Evolutionary conservation across 1,140 invertebrate species (phyloP).

Genomic region (Propsilocerus akamusi): DNA sequence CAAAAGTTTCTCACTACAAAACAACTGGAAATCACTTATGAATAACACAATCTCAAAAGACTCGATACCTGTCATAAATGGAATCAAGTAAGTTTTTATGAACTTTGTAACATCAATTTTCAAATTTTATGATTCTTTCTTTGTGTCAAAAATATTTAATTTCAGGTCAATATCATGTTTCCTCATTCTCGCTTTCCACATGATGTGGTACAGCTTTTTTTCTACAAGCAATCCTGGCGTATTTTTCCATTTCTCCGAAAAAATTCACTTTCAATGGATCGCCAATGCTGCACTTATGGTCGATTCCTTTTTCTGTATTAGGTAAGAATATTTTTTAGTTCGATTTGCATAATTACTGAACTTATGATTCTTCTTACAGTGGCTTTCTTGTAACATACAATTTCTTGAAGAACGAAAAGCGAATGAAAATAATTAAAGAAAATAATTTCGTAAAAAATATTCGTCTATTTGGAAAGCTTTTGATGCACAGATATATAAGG

Average conservation of each 20-base stretch:
- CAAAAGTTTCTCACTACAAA: constrained; percentile 17
- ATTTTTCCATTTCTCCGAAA: constrained; percentile 17
- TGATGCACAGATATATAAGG: constrained; percentile 21
- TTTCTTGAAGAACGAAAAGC: constrained; percentile 17
- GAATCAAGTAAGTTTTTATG: constrained; percentile 9
- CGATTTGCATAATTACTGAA: not conserved
- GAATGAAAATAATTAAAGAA: constrained; percentile 15
- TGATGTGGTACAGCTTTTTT: constrained; percentile 23
- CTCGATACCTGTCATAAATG: constrained; percentile 21
- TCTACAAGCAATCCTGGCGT: constrained; percentile 19
- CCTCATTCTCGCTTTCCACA: constrained; percentile 19
- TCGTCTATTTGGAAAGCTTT: constrained; percentile 16
- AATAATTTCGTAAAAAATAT: constrained; percentile 14
- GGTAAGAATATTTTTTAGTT: constrained; percentile 9
- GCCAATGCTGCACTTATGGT: constrained; percentile 19
- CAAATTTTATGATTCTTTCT: not conserved
- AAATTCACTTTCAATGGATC: constrained; percentile 16
- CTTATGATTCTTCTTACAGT: constrained; percentile 8
- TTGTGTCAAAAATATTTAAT: not conserved
- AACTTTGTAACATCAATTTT: not conserved
- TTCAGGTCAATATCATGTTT: constrained; percentile 18
- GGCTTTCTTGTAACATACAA: constrained; percentile 22
- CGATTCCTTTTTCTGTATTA: constrained; percentile 23
- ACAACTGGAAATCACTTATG: constrained; percentile 14
- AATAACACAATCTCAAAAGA: constrained; percentile 8